phyloP scores from a whole-genome alignment of 2,888 invertebrate species.

The Eremobia ochroleuca region DNA sequence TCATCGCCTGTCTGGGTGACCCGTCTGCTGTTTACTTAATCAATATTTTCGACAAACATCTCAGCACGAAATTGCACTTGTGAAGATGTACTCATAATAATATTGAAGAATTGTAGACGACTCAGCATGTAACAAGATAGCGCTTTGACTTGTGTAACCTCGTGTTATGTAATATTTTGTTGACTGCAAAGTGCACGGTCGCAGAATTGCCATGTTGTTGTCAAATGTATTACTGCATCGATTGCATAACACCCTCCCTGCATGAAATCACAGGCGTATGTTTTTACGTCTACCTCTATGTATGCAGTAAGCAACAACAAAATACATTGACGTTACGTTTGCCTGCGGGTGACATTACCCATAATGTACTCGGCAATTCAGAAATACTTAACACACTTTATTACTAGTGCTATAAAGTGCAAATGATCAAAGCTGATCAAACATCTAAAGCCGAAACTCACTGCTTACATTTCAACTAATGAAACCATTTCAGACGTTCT shows the following conservation, averaged over 20 bases:
- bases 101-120: constrained; percentile 18
- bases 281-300: constrained; percentile 15
- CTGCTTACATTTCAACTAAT: constrained; percentile 40
- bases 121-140: constrained; percentile 41
- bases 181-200: constrained; percentile 29
- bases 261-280: constrained; percentile 11
- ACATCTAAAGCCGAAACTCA: constrained; percentile 32
- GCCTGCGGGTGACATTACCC: constrained; percentile 23
- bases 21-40: constrained; percentile 29
- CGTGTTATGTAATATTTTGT: constrained; percentile 46
- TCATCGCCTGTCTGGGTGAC: constrained; percentile 39
- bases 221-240: constrained; percentile 47
- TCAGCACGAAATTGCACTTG: constrained; percentile 5
- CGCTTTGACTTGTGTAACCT: constrained; percentile 16
- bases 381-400: constrained; percentile 23
- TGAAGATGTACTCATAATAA: neutral
- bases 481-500: constrained; percentile 55
- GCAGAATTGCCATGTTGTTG: constrained; percentile 27
- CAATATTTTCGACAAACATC: constrained; percentile 46
- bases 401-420: constrained; percentile 9
- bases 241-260: constrained; percentile 30
- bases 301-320: constrained; percentile 22
- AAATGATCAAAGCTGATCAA: constrained; percentile 28
- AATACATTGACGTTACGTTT: constrained; percentile 2
- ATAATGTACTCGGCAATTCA: constrained; percentile 12